A percentile compares a stretch with the other conserved stretches of the same genome.
These are phyloP conservation scores for Glyptemys insculpta DNA, from an alignment of 2,797 vertebrate species.

Conservation along the genomic window DNA sequence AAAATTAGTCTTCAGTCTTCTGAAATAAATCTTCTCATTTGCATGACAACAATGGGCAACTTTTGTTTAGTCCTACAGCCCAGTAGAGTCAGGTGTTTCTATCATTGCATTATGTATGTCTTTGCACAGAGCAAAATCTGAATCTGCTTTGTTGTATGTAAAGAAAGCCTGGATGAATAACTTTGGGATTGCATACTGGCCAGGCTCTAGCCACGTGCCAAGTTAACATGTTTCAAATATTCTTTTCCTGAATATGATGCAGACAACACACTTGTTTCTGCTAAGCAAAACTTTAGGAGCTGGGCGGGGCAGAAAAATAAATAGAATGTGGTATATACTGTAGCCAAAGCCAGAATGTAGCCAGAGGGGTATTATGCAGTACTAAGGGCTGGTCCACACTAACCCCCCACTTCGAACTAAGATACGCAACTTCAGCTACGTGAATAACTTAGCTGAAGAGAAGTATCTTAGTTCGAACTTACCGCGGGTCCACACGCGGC, in stretches of 20 bases:
- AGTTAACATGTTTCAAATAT: neutral
- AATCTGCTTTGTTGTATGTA: neutral
- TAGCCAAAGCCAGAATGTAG: neutral
- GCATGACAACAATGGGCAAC: neutral
- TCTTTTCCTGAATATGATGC: neutral
- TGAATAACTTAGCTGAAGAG: too few relatives aligned
- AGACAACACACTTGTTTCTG: neutral
- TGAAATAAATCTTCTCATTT: neutral
- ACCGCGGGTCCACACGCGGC: too few relatives aligned
- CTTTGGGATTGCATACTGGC: fast-evolving
- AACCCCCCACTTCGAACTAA: too few relatives aligned
- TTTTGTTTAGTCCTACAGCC: neutral
- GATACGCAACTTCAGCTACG: too few relatives aligned
- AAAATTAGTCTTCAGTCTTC: neutral
- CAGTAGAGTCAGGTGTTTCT: neutral
- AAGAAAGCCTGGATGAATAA: neutral
- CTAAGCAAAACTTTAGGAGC: neutral
- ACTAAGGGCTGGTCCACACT: neutral
- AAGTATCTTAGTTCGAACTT: too few relatives aligned
- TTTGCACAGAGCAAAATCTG: neutral
- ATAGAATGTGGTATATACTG: neutral
- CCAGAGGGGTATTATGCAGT: neutral
- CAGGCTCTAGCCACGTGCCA: neutral
- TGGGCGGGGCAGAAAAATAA: neutral
- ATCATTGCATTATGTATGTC: neutral